Evolutionary conservation across 2,797 vertebrate species (phyloP).

Genomic region (Liasis olivaceus): DNA sequence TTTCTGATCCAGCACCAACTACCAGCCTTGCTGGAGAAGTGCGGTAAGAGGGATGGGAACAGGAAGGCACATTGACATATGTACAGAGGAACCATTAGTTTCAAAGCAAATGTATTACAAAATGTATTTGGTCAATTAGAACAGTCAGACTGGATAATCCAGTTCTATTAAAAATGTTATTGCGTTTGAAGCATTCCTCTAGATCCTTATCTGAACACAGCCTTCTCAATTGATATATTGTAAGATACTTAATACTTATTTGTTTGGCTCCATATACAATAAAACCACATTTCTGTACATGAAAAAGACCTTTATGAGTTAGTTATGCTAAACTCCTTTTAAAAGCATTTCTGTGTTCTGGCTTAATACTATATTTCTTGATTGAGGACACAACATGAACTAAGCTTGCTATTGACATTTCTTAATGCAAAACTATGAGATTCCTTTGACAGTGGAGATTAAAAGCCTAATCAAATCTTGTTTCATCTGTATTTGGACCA

Average conservation of each 20-base stretch:
- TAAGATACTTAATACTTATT: neutral
- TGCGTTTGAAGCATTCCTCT: conserved; percentile 11
- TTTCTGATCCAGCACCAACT: neutral
- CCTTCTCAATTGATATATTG: conserved; percentile 13
- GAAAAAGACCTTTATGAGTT: neutral
- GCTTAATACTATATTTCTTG: neutral
- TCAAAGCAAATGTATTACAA: conserved; percentile 42
- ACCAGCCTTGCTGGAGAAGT: neutral
- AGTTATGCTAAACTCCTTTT: conserved; percentile 1
- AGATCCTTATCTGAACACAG: neutral
- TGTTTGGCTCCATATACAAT: conserved; percentile 33
- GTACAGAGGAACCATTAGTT: conserved; percentile 12
- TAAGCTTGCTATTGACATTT: neutral
- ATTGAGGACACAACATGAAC: neutral
- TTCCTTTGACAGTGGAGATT: conserved; percentile 1
- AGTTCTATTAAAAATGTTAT: conserved; percentile 38
- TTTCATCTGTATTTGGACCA: neutral
- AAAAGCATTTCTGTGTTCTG: conserved; percentile 18
- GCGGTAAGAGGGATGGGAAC: neutral
- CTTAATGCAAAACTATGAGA: neutral
- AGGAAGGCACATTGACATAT: neutral
- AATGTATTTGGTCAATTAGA: conserved; percentile 24
- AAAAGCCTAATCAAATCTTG: conserved; percentile 5
- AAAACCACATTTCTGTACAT: neutral
- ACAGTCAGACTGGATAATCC: conserved; percentile 50